phyloP scores from a whole-genome alignment of 2,888 invertebrate species.

The Sarcophaga rosellei region DNA sequence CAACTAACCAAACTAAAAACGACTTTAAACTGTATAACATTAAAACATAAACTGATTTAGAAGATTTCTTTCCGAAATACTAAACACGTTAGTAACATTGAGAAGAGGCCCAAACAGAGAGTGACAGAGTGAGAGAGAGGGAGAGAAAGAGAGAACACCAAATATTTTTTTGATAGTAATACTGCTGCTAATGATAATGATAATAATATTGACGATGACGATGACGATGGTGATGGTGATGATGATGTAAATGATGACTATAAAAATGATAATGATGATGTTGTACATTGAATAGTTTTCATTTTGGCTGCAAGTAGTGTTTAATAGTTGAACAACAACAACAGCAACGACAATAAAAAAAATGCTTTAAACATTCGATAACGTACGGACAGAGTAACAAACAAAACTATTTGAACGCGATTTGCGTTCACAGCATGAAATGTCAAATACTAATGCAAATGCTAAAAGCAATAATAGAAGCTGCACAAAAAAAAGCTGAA shows the following conservation, averaged over 20 bases:
- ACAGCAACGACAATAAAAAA: constrained; percentile 5
- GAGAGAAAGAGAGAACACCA: neutral
- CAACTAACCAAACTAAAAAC: neutral
- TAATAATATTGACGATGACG: constrained; percentile 23
- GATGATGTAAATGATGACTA: constrained; percentile 38
- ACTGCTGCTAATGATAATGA: constrained; percentile 36
- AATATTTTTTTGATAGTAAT: constrained; percentile 39
- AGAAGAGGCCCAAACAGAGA: neutral
- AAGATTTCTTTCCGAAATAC: constrained; percentile 37
- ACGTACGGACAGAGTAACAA: constrained; percentile 29
- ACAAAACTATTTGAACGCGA: constrained; percentile 72
- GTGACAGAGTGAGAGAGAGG: too few relatives aligned
- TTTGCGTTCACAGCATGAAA: constrained; percentile 76
- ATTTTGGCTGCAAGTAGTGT: constrained; percentile 63
- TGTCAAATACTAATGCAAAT: constrained; percentile 72
- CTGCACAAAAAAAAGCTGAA: constrained; percentile 36
- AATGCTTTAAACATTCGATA: constrained; percentile 13
- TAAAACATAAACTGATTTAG: constrained; percentile 55
- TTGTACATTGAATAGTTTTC: constrained; percentile 56
- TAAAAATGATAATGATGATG: constrained; percentile 60
- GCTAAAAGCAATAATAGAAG: constrained; percentile 67
- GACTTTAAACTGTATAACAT: neutral
- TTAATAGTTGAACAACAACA: constrained; percentile 56
- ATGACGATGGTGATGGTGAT: constrained; percentile 38
- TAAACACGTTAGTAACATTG: neutral